Base-by-base conservation (phyloP, 2,113 vertebrate species). In the Capricornis sumatraensis region DNA sequence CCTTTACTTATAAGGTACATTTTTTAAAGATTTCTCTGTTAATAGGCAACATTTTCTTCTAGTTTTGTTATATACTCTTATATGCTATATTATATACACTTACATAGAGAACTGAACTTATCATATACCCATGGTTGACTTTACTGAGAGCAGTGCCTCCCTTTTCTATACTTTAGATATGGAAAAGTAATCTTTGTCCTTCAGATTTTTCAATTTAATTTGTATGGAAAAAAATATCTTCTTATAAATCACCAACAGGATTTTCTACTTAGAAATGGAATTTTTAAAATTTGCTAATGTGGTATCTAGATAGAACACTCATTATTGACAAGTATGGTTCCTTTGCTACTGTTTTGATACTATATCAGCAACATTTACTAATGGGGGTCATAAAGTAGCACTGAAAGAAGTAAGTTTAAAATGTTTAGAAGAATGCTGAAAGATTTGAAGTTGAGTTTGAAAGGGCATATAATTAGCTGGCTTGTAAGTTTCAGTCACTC, bases 161-260 rank as follows among this genome's bases (percentile, higher is more conserved):
- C 25, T 94, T 13, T 93, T 93, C 45, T 95, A 2, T 90, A 87
- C 25, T 98, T 96, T 60, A 76, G 74, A 96, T 81, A 76, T 92
- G 71, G 92, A 97, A 97, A 93, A 25, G 52, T 33, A 43, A 97
- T 89, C 85, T 96, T 98, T 97, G 97, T 92, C 83, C 60, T 98
- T 98, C 12, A 47, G 67, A 28, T 95, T 97, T 95, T 98, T 89
- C 91, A 83, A 97, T 98, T 98, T 95, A 91, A 98, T 97, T 88
- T 96, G 16, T 84, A 92, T 96, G 94, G 81, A 47, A 91, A 91
- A 91, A n/a, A 55, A 50, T 67, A 78, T 92, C 83, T 3, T 97
- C 85, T 97, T 91, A 88, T 55, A 89, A 93, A 95, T 98, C 84
- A 83, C 53, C 60, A 89, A 92, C 25, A 98, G 21, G 19, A 90